Conservation (phyloP, 2,888 invertebrate genomes). For the Dorcus parallelipipedus region DNA sequence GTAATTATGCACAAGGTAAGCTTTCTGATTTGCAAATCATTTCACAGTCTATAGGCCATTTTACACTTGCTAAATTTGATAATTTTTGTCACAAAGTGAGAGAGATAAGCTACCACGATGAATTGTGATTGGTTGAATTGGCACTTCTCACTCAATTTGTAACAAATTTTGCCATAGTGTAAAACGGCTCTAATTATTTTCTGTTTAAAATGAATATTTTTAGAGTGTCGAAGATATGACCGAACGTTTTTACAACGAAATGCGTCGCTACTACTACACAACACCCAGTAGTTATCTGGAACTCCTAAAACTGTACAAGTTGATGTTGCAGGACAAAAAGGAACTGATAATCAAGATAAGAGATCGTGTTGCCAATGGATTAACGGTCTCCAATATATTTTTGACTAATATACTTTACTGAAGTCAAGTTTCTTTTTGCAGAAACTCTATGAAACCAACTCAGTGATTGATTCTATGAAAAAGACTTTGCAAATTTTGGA, state of each 20-base stretch:
- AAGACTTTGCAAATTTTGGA: conserved; percentile 76
- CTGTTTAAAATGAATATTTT: conserved; percentile 7
- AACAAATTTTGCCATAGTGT: too few relatives aligned
- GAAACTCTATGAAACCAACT: conserved; percentile 80
- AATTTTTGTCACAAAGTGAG: too few relatives aligned
- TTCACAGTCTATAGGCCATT: too few relatives aligned
- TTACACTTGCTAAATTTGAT: too few relatives aligned
- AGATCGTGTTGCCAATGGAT: conserved; percentile 71
- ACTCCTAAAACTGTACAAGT: conserved; percentile 73
- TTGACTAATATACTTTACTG: background rate
- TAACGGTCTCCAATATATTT: conserved; percentile 48
- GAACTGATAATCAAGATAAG: conserved; percentile 64
- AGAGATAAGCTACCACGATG: too few relatives aligned
- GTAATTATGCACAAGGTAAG: conserved; percentile 68
- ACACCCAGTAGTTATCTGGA: conserved; percentile 90
- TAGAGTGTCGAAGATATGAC: conserved; percentile 80
- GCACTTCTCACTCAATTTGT: too few relatives aligned
- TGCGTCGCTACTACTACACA: conserved; percentile 83
- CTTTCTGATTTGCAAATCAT: background rate
- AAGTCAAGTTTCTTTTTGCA: conserved; percentile 40
- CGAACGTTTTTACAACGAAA: conserved; percentile 71
- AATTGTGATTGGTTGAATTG: too few relatives aligned
- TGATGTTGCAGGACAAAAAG: conserved; percentile 66
- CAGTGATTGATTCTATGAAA: conserved; percentile 81
- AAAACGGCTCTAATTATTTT: too few relatives aligned